Conservation (phyloP, 2,113 vertebrate genomes). For the Heteronetta atricapilla region DNA sequence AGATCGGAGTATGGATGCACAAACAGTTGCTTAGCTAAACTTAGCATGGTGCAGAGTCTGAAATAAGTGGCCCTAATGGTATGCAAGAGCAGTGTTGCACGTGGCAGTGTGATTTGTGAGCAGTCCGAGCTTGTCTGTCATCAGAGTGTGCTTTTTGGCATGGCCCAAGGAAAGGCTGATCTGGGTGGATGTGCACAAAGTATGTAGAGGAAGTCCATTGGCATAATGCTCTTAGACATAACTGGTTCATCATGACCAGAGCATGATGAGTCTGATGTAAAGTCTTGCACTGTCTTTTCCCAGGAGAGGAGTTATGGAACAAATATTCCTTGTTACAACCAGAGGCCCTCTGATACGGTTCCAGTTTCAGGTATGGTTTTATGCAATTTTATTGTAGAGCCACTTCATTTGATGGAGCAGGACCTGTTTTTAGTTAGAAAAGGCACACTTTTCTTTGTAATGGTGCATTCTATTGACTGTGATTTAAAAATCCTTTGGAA, state of each 20-base stretch:
- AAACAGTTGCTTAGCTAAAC: background rate
- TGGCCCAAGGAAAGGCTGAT: background rate
- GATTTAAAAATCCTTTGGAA: background rate
- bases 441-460: background rate
- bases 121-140: background rate
- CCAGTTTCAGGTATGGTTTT: constrained; percentile 74
- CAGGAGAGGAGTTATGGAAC: constrained; percentile 60
- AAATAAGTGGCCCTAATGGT: background rate
- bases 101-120: rapidly evolving
- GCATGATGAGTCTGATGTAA: background rate
- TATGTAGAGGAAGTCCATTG: rapidly evolving
- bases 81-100: background rate
- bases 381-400: background rate
- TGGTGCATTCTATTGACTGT: background rate
- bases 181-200: background rate
- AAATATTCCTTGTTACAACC: constrained; percentile 58
- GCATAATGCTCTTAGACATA: background rate
- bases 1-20: rapidly evolving
- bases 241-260: background rate
- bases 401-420: background rate
- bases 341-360: constrained; percentile 40
- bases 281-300: background rate
- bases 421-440: background rate
- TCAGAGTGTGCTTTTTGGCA: background rate
- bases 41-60: background rate